A percentile compares a stretch with the other conserved stretches of the same genome.
These are phyloP conservation scores for Muntiacus muntjak DNA, from an alignment of 2,113 vertebrate species.

Conservation along the genomic window DNA sequence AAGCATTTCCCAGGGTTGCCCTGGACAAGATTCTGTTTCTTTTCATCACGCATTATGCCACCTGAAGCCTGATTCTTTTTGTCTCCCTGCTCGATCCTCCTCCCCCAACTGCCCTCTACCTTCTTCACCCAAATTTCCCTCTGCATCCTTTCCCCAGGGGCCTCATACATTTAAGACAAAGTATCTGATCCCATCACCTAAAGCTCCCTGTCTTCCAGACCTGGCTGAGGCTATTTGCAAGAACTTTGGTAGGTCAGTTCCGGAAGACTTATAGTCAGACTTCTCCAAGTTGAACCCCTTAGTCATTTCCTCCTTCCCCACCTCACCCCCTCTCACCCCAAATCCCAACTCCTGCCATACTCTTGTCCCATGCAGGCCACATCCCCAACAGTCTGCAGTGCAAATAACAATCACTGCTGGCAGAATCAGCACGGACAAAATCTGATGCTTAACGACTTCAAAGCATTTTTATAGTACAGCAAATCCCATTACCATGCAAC, in stretches of 20 bases:
- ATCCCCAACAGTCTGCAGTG: background rate
- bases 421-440: background rate
- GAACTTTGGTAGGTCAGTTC: background rate
- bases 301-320: background rate
- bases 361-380: background rate
- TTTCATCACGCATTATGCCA: background rate
- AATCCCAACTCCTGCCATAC: too few species aligned
- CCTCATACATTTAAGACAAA: background rate
- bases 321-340: background rate
- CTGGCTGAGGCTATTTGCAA: background rate
- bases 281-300: background rate
- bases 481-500: constrained; percentile 71
- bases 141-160: background rate
- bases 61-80: background rate
- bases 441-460: constrained; percentile 13
- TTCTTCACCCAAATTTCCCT: background rate
- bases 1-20: background rate
- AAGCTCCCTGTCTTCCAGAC: background rate
- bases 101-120: background rate
- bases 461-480: constrained; percentile 52
- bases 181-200: background rate
- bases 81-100: background rate
- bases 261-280: background rate
- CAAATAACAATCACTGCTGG: constrained; percentile 38
- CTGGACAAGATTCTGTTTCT: background rate